Evolutionary conservation across 2,113 vertebrate species (phyloP), one percentile per base, ranked within the genome.

Genomic region (Aplodontia rufa): DNA sequence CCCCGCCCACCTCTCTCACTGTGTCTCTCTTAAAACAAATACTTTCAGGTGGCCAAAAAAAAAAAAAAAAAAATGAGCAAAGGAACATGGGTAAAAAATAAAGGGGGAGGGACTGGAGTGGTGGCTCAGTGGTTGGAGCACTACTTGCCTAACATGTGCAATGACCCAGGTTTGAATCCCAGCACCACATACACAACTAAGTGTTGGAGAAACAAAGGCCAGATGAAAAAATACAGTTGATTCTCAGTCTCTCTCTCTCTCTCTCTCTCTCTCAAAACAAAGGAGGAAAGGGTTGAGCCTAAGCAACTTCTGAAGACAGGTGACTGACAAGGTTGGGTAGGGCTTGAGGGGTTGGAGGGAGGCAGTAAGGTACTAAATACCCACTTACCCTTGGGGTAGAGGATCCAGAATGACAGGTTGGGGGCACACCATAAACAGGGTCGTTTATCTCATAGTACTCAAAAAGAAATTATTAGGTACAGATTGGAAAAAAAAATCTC

Each of bases 51-150:
- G 82, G 42, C 71, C 79, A 90, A 95, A 90, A 96, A 42, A 91
- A 91, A 71, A 82, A 90, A 95, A 90, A 96, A 42, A 91, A 91
- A 75, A 37, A 66, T 22, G 51, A 87, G 37, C 30, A 80, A 69
- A 53, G 40, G 10, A 53, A 35, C 42, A 51, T 64, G n/a, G 32
- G 1, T 74, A 53, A 47, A 42, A n/a, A 96, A n/a, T 40, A 71
- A 40, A 76, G 71, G 35, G 40, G 37, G 45, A 60, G 22, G n/a
- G n/a, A n/a, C n/a, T n/a, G n/a, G n/a, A n/a, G n/a, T n/a, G n/a
- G n/a, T n/a, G n/a, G n/a, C n/a, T n/a, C n/a, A n/a, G n/a, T n/a
- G n/a, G n/a, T n/a, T n/a, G n/a, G n/a, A n/a, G n/a, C n/a, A n/a
- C n/a, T n/a, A n/a, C n/a, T n/a, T n/a, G n/a, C n/a, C n/a, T n/a